Base-by-base conservation (phyloP, 2,113 vertebrate genomes). In the Camelus dromedarius region DNA sequence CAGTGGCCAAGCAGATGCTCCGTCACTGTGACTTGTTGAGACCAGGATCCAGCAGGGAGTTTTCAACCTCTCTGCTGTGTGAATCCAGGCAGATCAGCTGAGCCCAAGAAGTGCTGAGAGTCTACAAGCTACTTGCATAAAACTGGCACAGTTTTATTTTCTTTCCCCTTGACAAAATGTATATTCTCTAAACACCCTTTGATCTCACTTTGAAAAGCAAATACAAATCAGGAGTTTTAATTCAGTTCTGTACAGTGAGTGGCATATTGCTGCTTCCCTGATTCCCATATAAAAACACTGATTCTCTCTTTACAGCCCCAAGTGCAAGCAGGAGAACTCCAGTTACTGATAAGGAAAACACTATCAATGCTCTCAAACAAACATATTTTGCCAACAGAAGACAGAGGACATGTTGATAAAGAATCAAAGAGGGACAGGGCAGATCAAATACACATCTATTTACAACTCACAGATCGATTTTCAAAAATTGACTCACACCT, bases 401-500 rank as follows among this genome's bases (percentile, higher is more conserved):
- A 56, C 84, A 96, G 72, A 97, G 97, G 73, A 94, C 91, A 77
- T 5, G 16, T 81, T 83, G 96, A 96, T 48, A 67, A 87, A 91
- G 86, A 69, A 70, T 48, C 30, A 24, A 84, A 87, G 94, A 95
- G 77, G 62, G 97, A 93, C 38, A 91, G 94, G 60, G 93, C 66
- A 95, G 86, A 95, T 46, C 92, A 87, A 84, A 89, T 2, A 0
- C 66, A 92, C 38, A 32, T 69, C 92, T 97, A 95, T 94, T 96
- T 97, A 96, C 1, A 97, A 96, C 0, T 56, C 90, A 50, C 62
- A 69, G 54, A 35, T 69, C 94, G 95, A 0, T 56, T 38, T 70
- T 70, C 32, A 82, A 95, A 98, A 97, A 96, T 84, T 70, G 98
- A 94, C 96, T 94, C 97, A 93, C 70, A 48, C 1, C 50, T 91